Base-by-base conservation (phyloP, 2,888 invertebrate species). In the Cantharis rufa region DNA sequence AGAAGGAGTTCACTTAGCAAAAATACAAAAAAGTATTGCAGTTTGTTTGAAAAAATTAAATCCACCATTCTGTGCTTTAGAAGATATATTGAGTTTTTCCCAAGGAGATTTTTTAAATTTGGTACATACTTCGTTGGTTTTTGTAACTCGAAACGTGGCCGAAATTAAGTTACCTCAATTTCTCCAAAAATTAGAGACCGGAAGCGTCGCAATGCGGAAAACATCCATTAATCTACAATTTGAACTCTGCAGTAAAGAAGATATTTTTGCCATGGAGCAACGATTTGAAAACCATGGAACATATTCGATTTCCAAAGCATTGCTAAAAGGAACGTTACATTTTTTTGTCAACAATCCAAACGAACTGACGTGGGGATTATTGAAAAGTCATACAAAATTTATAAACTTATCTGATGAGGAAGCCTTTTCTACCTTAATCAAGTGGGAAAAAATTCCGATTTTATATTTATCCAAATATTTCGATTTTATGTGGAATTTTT, bases 141-240 rank as follows among this genome's bases (percentile, higher is more conserved):
- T 71, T 1, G 68, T 79, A 4, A 72, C 70, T 15, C 71, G 66
- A 15, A 63, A 32, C 18, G 69, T 73, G 4, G 27, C 70, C 1
- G 80, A 80, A 68, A 61, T 63, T 4, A 62, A 71, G 13, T 27
- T 79, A 2, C 13, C 48, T 1, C 15, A 15, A 4, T 69, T 78
- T 16, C 69, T 77, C 16, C 10, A 13, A 10, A 13, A 48, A 13
- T 69, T 80, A 24, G 61, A 18, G 1, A 64, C 76, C 62, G 32
- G 66, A 13, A 27, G 75, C 1, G 76, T 79, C 62, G 78, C 79
- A 10, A 74, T 79, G 5, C 72, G 75, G 13, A 80, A 80, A 75
- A 74, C 76, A n/a, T 71, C 70, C 18, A 24, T 80, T 3, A 68
- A 71, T 69, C 15, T 76, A 7, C 73, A 73, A 1, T 75, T 71